Percentiles rank a stretch among this genome's conserved stretches.
Conservation (phyloP, 1,140 invertebrate species). For the Drosophila miranda region DNA sequence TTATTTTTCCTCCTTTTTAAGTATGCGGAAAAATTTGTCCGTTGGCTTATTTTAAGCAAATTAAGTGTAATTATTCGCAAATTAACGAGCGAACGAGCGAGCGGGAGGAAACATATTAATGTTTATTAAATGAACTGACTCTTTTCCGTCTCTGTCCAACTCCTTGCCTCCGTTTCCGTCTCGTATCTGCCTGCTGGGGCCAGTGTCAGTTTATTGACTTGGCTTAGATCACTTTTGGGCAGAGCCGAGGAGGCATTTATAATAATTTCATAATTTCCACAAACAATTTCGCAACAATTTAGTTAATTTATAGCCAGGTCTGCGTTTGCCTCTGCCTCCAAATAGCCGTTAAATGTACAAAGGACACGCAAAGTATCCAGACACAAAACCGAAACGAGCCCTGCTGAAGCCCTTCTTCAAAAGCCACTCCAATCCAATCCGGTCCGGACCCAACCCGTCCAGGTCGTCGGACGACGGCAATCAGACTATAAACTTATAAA, state of each 20-base stretch:
- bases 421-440: constrained; percentile 29
- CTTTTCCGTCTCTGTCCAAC: no score
- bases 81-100: constrained; percentile 49
- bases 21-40: constrained; percentile 55
- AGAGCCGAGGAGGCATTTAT: constrained; percentile 49
- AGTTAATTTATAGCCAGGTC: constrained; percentile 65
- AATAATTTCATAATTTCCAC: constrained; percentile 77
- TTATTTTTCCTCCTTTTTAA: constrained; percentile 28
- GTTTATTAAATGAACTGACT: constrained; percentile 67
- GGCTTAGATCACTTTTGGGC: constrained; percentile 57
- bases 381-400: constrained; percentile 18
- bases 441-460: constrained; percentile 15
- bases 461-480: constrained; percentile 59
- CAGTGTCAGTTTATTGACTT: constrained; percentile 74
- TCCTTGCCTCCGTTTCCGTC: no score
- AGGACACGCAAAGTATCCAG: constrained; percentile 71
- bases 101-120: constrained; percentile 44
- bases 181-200: neutral
- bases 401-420: constrained; percentile 9
- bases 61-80: constrained; percentile 75
- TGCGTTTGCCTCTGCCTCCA: constrained; percentile 43
- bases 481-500: constrained; percentile 80
- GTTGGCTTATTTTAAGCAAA: constrained; percentile 65
- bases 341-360: constrained; percentile 79
- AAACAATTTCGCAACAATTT: constrained; percentile 77